Percentiles rank a stretch among this genome's conserved stretches.
phyloP scores from a whole-genome alignment of 2,113 vertebrate species.

The Procavia capensis region DNA sequence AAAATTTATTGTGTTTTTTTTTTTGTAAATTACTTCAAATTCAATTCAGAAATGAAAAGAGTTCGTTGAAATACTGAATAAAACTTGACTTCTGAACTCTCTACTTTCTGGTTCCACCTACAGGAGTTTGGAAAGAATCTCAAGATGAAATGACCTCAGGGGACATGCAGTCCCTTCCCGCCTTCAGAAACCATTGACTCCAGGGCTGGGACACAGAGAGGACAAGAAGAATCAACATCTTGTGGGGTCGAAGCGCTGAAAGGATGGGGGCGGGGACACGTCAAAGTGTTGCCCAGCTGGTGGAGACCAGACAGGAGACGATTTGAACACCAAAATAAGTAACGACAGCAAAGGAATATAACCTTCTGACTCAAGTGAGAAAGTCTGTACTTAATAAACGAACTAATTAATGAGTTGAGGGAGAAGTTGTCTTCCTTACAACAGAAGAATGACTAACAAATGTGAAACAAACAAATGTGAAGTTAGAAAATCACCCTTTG shows the following conservation, averaged over 20 bases:
- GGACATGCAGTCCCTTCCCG: background rate
- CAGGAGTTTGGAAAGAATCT: background rate
- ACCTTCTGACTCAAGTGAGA: background rate
- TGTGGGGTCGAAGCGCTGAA: background rate
- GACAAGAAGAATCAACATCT: background rate
- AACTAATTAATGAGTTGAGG: background rate
- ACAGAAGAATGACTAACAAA: background rate
- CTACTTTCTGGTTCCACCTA: background rate
- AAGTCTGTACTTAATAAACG: background rate
- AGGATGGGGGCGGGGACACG: background rate
- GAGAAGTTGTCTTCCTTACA: background rate
- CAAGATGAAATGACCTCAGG: background rate
- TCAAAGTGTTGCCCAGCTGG: background rate
- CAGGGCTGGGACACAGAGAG: background rate
- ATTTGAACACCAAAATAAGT: background rate
- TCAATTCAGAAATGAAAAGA: background rate
- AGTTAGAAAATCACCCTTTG: slow-evolving; percentile 26
- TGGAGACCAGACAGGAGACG: background rate
- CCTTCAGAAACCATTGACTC: background rate
- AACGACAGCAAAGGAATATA: background rate
- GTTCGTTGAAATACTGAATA: background rate
- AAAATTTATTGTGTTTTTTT: background rate
- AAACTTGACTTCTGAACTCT: background rate
- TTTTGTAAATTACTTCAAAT: background rate
- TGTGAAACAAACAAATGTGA: background rate